Evolutionary conservation across 2,797 vertebrate species (phyloP).

Genomic region (Scolopax rusticola): DNA sequence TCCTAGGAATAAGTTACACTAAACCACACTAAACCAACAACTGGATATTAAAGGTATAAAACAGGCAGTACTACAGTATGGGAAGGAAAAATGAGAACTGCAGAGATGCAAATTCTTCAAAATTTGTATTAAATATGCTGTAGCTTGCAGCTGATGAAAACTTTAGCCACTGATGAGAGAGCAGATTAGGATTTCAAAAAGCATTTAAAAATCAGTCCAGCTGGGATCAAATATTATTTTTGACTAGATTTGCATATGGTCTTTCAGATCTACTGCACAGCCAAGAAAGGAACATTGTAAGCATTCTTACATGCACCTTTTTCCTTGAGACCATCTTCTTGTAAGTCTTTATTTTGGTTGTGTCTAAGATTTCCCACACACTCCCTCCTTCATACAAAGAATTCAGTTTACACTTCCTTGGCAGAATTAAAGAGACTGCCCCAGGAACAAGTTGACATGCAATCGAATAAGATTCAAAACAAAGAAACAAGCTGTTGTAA

Average conservation of each 20-base stretch:
- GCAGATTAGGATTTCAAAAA: slow-evolving; percentile 6
- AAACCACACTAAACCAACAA: not conserved
- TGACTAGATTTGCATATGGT: not conserved
- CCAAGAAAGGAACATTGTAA: not conserved
- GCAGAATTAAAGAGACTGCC: not conserved
- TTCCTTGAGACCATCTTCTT: not conserved
- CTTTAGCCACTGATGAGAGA: not conserved
- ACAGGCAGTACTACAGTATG: not conserved
- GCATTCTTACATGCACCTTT: not conserved
- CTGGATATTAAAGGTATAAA: slow-evolving; percentile 66
- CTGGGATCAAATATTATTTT: not conserved
- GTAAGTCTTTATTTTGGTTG: not conserved
- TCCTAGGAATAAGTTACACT: slow-evolving; percentile 17
- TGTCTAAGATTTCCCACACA: not conserved
- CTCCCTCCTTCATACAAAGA: not conserved
- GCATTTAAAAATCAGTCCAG: not conserved
- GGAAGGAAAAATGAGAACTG: not conserved
- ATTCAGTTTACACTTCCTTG: not conserved
- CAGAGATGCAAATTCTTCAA: not conserved
- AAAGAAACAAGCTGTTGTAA: not conserved
- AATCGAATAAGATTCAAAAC: not conserved
- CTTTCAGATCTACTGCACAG: not conserved
- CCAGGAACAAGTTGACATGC: not conserved
- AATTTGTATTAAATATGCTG: not conserved
- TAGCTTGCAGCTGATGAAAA: not conserved